A percentile compares a stretch with the other conserved stretches of the same genome.
Evolutionary conservation across 2,113 vertebrate species (phyloP).

Genomic region (Ceuthmochares aereus): DNA sequence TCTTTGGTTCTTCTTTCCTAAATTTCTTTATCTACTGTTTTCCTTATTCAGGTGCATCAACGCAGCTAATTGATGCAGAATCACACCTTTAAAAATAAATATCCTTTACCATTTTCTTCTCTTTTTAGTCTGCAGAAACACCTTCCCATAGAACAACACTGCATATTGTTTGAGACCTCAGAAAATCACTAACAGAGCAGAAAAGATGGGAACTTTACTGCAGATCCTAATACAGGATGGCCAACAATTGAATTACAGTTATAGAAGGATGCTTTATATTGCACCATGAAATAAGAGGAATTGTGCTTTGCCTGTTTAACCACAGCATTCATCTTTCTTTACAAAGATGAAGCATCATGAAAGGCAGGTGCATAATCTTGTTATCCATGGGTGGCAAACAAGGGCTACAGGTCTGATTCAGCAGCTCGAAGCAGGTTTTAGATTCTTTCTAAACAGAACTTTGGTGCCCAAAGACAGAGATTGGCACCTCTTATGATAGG

Average conservation of each 20-base stretch:
- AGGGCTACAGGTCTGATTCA: background rate
- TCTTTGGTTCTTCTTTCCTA: background rate
- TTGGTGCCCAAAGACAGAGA: background rate
- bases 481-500: rapidly evolving
- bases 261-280: background rate
- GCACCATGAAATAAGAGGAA: background rate
- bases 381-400: background rate
- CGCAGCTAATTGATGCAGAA: background rate
- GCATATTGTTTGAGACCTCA: background rate
- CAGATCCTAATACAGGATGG: background rate
- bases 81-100: background rate
- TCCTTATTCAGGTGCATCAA: background rate
- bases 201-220: background rate
- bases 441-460: background rate
- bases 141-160: background rate
- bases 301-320: background rate
- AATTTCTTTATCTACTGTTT: background rate
- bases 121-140: background rate
- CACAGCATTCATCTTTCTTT: background rate
- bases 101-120: background rate
- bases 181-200: background rate
- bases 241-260: background rate
- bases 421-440: background rate
- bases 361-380: background rate
- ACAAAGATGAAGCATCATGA: background rate